A percentile compares a stretch with the other conserved stretches of the same genome.
phyloP scores from a whole-genome alignment of 2,113 vertebrate genomes.

The Nycticorax nycticorax region DNA sequence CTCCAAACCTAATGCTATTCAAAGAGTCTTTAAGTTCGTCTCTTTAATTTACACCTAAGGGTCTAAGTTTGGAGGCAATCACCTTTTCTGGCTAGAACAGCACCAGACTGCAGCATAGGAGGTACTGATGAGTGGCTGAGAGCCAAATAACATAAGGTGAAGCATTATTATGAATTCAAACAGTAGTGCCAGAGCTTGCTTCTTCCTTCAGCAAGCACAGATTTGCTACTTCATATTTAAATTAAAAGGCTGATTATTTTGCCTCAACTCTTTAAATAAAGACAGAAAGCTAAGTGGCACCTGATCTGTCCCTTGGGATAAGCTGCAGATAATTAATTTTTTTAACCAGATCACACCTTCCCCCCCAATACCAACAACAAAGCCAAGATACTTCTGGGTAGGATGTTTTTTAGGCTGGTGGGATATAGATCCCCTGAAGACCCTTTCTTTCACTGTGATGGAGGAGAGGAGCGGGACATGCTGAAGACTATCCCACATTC shows the following conservation, averaged over 20 bases:
- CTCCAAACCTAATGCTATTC: neutral
- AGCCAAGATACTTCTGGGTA: neutral
- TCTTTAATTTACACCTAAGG: neutral
- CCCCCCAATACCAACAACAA: neutral
- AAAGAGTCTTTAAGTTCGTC: neutral
- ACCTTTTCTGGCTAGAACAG: neutral
- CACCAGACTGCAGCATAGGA: neutral
- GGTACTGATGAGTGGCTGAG: neutral
- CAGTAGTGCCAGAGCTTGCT: neutral
- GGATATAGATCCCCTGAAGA: neutral
- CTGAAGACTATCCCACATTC: neutral
- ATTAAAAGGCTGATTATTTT: neutral
- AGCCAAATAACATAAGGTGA: neutral
- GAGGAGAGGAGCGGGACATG: neutral
- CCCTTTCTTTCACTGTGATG: neutral
- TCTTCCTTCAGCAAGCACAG: neutral
- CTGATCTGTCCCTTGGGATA: neutral
- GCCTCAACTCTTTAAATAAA: neutral
- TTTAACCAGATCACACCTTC: neutral
- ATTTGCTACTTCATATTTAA: neutral
- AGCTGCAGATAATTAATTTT: neutral
- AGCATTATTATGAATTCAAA: slow-evolving; percentile 12
- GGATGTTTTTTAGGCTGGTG: neutral
- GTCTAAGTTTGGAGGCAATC: neutral
- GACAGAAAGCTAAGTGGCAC: neutral